phyloP scores from a whole-genome alignment of 2,113 vertebrate species.

The Anoura caudifer region DNA sequence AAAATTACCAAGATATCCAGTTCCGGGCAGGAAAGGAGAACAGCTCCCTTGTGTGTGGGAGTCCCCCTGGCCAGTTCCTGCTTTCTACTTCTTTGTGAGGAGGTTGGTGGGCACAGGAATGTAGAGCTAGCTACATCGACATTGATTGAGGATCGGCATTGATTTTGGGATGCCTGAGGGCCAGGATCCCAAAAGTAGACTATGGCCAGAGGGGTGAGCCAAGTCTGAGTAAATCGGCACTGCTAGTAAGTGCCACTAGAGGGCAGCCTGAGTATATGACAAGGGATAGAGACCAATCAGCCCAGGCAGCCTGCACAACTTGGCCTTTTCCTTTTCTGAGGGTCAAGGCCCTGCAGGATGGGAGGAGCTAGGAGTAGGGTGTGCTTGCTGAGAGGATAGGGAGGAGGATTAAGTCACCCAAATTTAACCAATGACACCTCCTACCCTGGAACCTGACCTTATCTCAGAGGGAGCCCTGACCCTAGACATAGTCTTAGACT shows the following conservation, averaged over 20 bases:
- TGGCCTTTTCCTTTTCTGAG: background rate
- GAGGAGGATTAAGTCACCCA: background rate
- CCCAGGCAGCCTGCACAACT: background rate
- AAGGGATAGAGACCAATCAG: background rate
- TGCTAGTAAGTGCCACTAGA: constrained; percentile 58
- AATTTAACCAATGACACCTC: background rate
- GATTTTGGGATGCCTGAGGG: background rate
- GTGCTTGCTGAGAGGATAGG: accelerated
- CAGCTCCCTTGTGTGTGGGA: background rate
- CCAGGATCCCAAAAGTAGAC: background rate
- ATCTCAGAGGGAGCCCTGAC: background rate
- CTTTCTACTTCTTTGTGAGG: background rate
- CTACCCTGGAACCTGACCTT: background rate
- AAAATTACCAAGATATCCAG: background rate
- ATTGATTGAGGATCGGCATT: background rate
- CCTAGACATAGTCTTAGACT: background rate
- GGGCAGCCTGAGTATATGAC: constrained; percentile 61
- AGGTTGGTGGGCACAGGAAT: background rate
- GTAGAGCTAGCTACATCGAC: background rate
- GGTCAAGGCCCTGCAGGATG: background rate
- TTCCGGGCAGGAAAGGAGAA: background rate
- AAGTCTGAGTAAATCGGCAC: background rate
- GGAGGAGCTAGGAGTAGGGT: background rate
- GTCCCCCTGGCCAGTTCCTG: background rate
- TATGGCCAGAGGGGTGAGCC: background rate